Evolutionary conservation across 2,888 invertebrate species (phyloP), one percentile per base, ranked within the genome.

Genomic region (Ctena decussata): DNA sequence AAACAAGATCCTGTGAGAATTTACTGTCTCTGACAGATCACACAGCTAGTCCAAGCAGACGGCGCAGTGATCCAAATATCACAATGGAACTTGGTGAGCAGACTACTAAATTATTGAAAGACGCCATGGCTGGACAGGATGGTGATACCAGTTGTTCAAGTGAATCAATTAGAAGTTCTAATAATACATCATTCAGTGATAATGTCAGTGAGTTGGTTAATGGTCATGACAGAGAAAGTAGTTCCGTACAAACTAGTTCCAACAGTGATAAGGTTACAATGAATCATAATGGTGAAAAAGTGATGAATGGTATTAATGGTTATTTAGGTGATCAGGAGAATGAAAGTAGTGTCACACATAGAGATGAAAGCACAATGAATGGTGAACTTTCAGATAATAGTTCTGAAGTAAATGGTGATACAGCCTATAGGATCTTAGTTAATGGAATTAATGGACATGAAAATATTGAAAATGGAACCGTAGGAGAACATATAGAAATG

Each of bases 1-100:
- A 98, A 95, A 98, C 98, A 32, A 97, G 98, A 92, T 98, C 98
- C 0, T 98, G 98, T 95, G 98, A 98, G 89, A 98, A 98, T 96
- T 96, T 98, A 80, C 96, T 97, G 89, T 83, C 82, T 18, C 74
- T 85, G 69, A 97, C 97, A 37, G 82, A 92, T 71, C 93, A 94
- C 53, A 95, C 96, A 96, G 86, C 87, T 18, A 96, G 93, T 94
- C 94, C 92, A 11, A 97, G 97, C 89, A 96, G 98, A 82, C 97
- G 98, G 87, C 97, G 97, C 90, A 98, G 98, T 96, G 98, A 98
- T 96, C 98, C 98, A 53, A 98, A 97, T 96, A 97, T 98, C 94
- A 89, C 89, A 0, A 86, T 90, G 72, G 92, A 92, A 35, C 88
- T 86, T 27, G 85, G 88, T 39, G 92, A 91, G 53, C 91, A 89